Evolutionary conservation across 2,888 invertebrate genomes (phyloP).

Genomic region (Spilosoma lubricipeda): DNA sequence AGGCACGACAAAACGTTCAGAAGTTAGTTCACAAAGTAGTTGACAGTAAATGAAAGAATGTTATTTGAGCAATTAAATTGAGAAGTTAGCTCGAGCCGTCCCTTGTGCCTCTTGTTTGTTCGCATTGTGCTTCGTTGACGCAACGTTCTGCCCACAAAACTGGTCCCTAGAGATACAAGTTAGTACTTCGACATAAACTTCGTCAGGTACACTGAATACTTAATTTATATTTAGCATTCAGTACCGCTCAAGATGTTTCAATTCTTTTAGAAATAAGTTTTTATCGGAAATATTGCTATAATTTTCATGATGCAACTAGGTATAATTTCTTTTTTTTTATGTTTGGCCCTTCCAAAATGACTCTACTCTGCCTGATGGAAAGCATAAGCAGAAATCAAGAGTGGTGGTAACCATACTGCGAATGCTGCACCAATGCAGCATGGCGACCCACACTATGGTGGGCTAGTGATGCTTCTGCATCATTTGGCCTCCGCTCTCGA

Average conservation of each 20-base stretch:
- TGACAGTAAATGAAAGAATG: slow-evolving; percentile 25
- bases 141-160: slow-evolving; percentile 21
- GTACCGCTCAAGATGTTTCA: not conserved
- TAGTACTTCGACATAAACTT: not conserved
- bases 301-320: not conserved
- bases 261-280: not conserved
- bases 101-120: slow-evolving; percentile 28
- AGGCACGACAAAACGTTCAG: not conserved
- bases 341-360: too few species aligned
- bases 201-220: not conserved
- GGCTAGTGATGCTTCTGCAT: too few species aligned
- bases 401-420: too few species aligned
- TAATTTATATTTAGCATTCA: not conserved
- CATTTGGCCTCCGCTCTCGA: too few species aligned
- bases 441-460: too few species aligned
- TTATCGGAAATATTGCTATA: not conserved
- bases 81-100: slow-evolving; percentile 32
- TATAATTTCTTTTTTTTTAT: too few species aligned
- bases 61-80: slow-evolving; percentile 34
- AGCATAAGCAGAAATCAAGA: too few species aligned
- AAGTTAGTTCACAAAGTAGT: slow-evolving; percentile 19
- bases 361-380: too few species aligned
- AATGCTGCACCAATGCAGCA: too few species aligned
- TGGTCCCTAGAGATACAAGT: slow-evolving; percentile 13
- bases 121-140: slow-evolving; percentile 28